These are phyloP conservation scores for Antechinus stuartii DNA, from an alignment of 2,113 vertebrate genomes.

Conservation along the genomic window DNA sequence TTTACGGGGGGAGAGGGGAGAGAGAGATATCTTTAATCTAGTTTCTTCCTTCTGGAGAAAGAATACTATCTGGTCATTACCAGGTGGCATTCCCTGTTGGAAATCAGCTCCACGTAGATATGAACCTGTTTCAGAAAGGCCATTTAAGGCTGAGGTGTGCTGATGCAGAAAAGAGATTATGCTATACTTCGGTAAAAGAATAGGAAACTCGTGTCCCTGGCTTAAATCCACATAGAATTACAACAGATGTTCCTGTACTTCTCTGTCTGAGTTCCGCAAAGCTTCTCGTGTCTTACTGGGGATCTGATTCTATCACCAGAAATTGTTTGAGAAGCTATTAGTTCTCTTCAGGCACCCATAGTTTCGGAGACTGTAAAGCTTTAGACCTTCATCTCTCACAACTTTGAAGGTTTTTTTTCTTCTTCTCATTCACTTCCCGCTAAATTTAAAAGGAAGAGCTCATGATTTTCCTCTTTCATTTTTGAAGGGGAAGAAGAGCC, in stretches of 20 bases:
- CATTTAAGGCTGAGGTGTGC: conserved; percentile 58
- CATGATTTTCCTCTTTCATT: neutral
- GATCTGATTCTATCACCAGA: conserved; percentile 48
- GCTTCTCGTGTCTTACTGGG: conserved; percentile 37
- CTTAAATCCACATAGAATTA: conserved; percentile 53
- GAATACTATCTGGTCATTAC: neutral
- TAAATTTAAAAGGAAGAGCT: conserved; percentile 50
- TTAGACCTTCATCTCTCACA: conserved; percentile 42
- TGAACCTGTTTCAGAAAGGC: conserved; percentile 52
- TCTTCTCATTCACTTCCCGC: conserved; percentile 49
- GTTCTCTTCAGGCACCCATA: conserved; percentile 19
- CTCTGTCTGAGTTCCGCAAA: conserved; percentile 33
- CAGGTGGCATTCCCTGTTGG: conserved; percentile 62
- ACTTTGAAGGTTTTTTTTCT: conserved; percentile 47
- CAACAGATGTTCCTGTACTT: conserved; percentile 45
- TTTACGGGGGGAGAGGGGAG: fast-evolving
- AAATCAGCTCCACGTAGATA: conserved; percentile 64
- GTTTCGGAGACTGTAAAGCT: conserved; percentile 49
- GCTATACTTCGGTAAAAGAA: conserved; percentile 46
- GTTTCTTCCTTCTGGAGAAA: conserved; percentile 45
- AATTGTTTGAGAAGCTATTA: conserved; percentile 44
- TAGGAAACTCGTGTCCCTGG: conserved; percentile 48
- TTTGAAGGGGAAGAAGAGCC: conserved; percentile 35
- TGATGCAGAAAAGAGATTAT: conserved; percentile 55
- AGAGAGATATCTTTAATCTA: neutral